Percentiles rank a stretch among this genome's conserved stretches.
These are phyloP conservation scores for Nannobrachium achirus DNA, from an alignment of 2,113 vertebrate species.

Conservation along the genomic window DNA sequence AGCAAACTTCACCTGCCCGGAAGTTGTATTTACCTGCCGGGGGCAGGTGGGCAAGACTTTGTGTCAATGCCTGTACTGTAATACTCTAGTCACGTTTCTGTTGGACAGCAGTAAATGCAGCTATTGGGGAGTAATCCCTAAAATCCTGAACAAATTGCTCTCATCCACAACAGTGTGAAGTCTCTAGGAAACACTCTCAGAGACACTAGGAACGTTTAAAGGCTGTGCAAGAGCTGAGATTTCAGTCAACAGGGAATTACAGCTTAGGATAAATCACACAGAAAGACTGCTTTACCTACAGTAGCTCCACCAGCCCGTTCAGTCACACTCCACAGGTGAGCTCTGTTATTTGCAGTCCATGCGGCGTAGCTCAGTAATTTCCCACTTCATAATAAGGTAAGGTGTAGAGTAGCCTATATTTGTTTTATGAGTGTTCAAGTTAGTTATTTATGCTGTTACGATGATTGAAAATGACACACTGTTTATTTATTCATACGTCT, in stretches of 20 bases:
- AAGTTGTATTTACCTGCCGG: too few species aligned
- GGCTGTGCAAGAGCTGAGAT: slow-evolving; percentile 4
- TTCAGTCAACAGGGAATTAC: slow-evolving; percentile 1
- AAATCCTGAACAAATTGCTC: slow-evolving; percentile 45
- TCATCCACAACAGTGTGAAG: slow-evolving; percentile 24
- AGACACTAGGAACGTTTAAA: slow-evolving; percentile 42
- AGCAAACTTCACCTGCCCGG: too few species aligned
- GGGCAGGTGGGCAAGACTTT: too few species aligned
- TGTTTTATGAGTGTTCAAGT: too few species aligned
- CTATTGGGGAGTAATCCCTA: slow-evolving; percentile 38
- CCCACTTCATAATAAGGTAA: too few species aligned
- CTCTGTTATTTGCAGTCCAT: slow-evolving; percentile 44
- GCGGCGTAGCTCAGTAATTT: slow-evolving; percentile 3
- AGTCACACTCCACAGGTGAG: slow-evolving; percentile 25
- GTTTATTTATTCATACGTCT: too few species aligned
- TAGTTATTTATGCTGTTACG: too few species aligned
- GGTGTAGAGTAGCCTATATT: too few species aligned
- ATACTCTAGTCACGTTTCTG: slow-evolving; percentile 16
- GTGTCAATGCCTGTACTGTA: too few species aligned
- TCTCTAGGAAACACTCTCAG: slow-evolving; percentile 18
- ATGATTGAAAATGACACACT: too few species aligned
- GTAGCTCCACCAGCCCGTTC: background rate
- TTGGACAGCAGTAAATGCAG: slow-evolving; percentile 12
- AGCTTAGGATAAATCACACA: slow-evolving; percentile 42
- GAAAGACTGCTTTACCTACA: slow-evolving; percentile 18